phyloP scores from a whole-genome alignment of 2,888 invertebrate genomes.

The Oscheius myriophilus region DNA sequence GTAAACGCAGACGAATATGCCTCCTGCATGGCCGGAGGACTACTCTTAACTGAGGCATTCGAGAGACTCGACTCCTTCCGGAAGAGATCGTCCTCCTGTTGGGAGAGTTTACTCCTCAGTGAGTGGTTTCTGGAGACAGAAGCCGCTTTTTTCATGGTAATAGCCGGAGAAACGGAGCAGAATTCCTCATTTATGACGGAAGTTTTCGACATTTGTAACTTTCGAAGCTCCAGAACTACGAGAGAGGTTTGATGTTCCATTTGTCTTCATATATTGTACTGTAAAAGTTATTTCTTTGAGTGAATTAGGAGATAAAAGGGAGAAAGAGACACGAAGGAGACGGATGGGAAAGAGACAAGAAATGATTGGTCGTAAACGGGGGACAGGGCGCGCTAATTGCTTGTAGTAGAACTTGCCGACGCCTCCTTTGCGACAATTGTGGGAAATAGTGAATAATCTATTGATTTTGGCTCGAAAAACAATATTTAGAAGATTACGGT shows the following conservation, averaged over 20 bases:
- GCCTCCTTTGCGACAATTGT: no score
- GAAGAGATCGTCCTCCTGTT: neutral
- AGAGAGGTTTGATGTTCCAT: conserved; percentile 18
- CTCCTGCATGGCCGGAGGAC: conserved; percentile 5
- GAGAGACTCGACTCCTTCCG: conserved; percentile 4
- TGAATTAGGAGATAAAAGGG: neutral
- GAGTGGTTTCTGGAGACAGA: neutral
- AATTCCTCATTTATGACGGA: no score
- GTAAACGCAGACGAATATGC: conserved; percentile 1
- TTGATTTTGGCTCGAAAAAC: no score
- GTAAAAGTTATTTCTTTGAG: neutral
- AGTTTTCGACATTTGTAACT: neutral
- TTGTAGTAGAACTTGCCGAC: no score
- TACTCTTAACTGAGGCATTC: conserved; percentile 8
- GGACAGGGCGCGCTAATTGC: no score
- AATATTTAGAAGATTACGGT: no score
- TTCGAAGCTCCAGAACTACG: neutral
- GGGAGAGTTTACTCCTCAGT: no score
- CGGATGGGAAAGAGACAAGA: neutral
- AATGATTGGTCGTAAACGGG: no score
- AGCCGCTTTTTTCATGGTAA: conserved; percentile 12
- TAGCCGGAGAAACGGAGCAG: conserved; percentile 13
- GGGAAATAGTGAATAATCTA: no score
- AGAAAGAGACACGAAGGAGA: neutral
- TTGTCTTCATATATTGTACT: neutral